Evolutionary conservation across 2,888 invertebrate species (phyloP), one percentile per base, ranked within the genome.

Genomic region (Cynaeus angustus): DNA sequence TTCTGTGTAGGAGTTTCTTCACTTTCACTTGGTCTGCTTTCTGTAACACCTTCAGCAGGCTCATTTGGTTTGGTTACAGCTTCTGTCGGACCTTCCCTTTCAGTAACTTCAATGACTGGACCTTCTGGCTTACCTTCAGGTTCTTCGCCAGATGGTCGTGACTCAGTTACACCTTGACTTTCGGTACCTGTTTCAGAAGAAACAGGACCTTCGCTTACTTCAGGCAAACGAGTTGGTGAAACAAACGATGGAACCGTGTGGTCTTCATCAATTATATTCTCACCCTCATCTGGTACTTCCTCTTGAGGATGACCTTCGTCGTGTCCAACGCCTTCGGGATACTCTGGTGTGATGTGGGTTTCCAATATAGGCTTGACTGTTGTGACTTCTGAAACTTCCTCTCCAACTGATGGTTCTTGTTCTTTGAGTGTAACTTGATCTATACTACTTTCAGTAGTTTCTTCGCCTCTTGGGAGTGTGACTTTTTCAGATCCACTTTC

Each of bases 31-130:
- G 28, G 30, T 50, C 43, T 59, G 10, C 59, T 45, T 68, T 68
- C 52, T 6, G 61, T 43, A 43, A 72, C 64, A 13, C n/a, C 16
- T 50, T 52, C 67, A 21, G 70, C 38, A 30, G 67, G 52, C 59
- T 66, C 30, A 58, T 26, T 41, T 55, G 14, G 14, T 55, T 37
- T 14, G 13, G 38, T 55, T 37, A 38, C 37, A 5, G 13, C 9
- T 13, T 46, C 46, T 16, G 14, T 13, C 7, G 26, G 1, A 12
- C 1, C 16, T 46, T 43, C 14, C 12, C 10, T 30, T 38, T 66
- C 50, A 30, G 61, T 70, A n/a, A 30, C 52, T 50, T 70, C 74
- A 3, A 61, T 66, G 13, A 59, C 71, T 16, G 75, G 67, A 43
- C 59, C 41, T 58, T 73, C 72, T 4, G 10, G 16, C 41, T 73